Percentiles rank a stretch among this genome's conserved stretches.
These are phyloP conservation scores for Elymnias hypermnestra DNA, from an alignment of 1,140 invertebrate genomes.

Conservation along the genomic window DNA sequence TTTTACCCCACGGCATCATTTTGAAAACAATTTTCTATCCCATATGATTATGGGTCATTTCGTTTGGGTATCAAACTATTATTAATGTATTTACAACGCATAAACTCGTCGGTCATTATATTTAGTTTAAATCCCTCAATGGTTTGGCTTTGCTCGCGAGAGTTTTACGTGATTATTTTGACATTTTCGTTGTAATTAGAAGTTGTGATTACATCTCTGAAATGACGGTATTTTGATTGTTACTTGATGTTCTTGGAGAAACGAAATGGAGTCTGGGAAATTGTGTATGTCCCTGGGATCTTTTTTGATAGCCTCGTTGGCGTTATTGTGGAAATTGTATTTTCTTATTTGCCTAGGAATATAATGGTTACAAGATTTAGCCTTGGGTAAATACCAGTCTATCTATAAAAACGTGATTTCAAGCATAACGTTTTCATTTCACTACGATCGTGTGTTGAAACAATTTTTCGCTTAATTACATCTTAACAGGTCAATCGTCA, in stretches of 20 bases:
- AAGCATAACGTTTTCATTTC: too few species aligned
- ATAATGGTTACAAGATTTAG: too few species aligned
- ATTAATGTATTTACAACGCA: conserved; percentile 63
- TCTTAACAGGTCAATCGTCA: too few species aligned
- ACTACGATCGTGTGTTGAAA: too few species aligned
- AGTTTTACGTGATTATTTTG: conserved; percentile 40
- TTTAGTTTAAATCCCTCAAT: conserved; percentile 39
- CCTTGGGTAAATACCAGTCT: too few species aligned
- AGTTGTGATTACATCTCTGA: conserved; percentile 15
- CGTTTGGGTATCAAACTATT: conserved; percentile 57
- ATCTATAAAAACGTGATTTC: too few species aligned
- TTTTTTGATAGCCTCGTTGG: background rate
- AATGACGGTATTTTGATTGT: conserved; percentile 1
- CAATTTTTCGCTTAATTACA: too few species aligned
- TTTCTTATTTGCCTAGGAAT: too few species aligned
- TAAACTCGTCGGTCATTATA: conserved; percentile 42
- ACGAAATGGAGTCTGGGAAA: conserved; percentile 7
- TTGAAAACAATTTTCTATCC: conserved; percentile 70
- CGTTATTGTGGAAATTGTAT: too few species aligned
- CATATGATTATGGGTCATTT: conserved; percentile 70
- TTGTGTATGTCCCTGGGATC: background rate
- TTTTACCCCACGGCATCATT: conserved; percentile 49
- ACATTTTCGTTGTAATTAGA: conserved; percentile 34
- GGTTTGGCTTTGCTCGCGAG: conserved; percentile 21
- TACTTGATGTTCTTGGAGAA: conserved; percentile 9